Base-by-base conservation (phyloP, 1,140 invertebrate species). In the Tribolium castaneum region DNA sequence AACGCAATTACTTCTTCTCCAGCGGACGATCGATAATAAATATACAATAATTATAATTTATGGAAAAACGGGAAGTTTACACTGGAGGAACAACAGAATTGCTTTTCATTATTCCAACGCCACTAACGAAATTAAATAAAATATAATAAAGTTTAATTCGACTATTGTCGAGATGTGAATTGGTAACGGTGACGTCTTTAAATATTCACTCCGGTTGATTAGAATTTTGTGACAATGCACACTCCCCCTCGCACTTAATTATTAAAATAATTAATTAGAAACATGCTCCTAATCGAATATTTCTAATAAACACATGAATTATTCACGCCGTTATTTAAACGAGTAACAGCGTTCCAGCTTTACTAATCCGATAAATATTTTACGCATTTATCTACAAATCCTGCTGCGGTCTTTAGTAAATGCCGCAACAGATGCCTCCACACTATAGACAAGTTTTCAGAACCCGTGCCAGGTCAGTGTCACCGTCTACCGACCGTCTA, bases 401-500 rank as follows among this genome's bases (percentile, higher is more conserved):
- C 54, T 59, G 54, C 54, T 35, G 30, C 6, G 10, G 9, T 34
- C 6, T 66, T 4, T 1, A 13, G 30, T 66, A 14, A 35, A 22
- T 13, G 59, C 59, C 59, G 59, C 59, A 66, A 13, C 59, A 66
- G 59, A 59, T 59, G 54, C 14, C 54, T 25, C 16, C n/a, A 45
- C 19, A 16, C 12, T 71, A 49, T 49, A 22, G 70, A 73, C 70
- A 73, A 73, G 70, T 73, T 73, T 35, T 52, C 49, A 73, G 71
- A 30, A 54, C 19, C 52, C 49, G 70, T 54, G 49, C 19, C 49
- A 73, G 71, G 71, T 73, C 71, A 73, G 71, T 73, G 71, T 73
- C 71, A 54, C 50, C 50, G 71, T 73, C 71, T 73, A 73, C 14
- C 71, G 49, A 54, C 49, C 12, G 71, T 73, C 71, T 73, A 73